Evolutionary conservation across 2,888 invertebrate genomes (phyloP).

Genomic region (Malacosoma neustria): DNA sequence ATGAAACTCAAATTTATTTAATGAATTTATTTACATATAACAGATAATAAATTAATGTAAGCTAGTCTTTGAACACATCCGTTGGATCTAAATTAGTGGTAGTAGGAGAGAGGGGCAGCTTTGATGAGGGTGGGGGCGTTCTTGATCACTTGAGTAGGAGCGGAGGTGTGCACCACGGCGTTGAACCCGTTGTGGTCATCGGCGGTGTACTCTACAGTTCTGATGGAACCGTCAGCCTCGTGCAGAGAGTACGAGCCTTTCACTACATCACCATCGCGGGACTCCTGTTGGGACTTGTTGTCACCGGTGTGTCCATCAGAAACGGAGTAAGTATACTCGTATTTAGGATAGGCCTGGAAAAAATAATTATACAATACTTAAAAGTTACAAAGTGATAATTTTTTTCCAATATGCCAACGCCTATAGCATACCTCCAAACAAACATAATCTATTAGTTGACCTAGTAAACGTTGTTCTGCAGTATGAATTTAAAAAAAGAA

Average conservation of each 20-base stretch:
- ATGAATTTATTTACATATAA: too few relatives aligned
- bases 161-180: constrained; percentile 24
- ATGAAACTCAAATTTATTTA: too few relatives aligned
- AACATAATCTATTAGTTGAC: too few relatives aligned
- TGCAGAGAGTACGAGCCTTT: constrained; percentile 46
- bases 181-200: constrained; percentile 43
- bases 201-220: constrained; percentile 48
- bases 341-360: constrained; percentile 20
- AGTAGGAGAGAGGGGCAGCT: constrained; percentile 3
- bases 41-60: too few relatives aligned
- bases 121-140: constrained; percentile 16
- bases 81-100: constrained; percentile 4
- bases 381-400: too few relatives aligned
- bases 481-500: too few relatives aligned
- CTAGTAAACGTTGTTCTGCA: too few relatives aligned
- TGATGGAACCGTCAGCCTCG: constrained; percentile 48
- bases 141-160: constrained; percentile 9
- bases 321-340: constrained; percentile 49
- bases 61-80: too few relatives aligned
- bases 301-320: constrained; percentile 56
- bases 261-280: constrained; percentile 46
- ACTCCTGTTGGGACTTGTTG: constrained; percentile 48
- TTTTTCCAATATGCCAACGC: too few relatives aligned
- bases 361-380: not conserved
- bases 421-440: too few relatives aligned